Base-by-base conservation (phyloP, 2,113 vertebrate species). In the Circaetus gallicus region DNA sequence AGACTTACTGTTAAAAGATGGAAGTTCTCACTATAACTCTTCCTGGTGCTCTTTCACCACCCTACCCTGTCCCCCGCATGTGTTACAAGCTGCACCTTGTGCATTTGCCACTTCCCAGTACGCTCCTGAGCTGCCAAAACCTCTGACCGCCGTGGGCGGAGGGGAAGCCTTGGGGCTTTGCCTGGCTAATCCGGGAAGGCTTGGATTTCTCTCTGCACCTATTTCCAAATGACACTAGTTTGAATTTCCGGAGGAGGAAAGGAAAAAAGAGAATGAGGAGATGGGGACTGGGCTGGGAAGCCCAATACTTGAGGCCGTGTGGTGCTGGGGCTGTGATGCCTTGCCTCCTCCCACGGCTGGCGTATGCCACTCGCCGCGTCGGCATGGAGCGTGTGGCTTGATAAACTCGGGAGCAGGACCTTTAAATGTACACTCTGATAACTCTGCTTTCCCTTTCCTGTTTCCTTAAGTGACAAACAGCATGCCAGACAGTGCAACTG, bases 311-410 rank as follows among this genome's bases (percentile, higher is more conserved):
- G 43, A 42, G 76, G 17, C 38, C 36, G 40, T 9, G 58, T 0
- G 10, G 18, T 28, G 78, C 38, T 26, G 36, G 50, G 38, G 77
- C 55, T 36, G 32, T 4, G 62, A 11, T 1, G 3, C 6, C 8
- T 19, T 26, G 22, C 40, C 20, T 86, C 2, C 43, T 58, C 34
- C 61, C 2, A 1, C 0, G 14, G 29, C 53, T 72, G 82, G 25
- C 25, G 43, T 0, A 0, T 49, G 59, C 26, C 18, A 1, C 52
- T 32, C 3, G 0, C 3, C 0, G 1, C 6, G 13, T 4, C 3
- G 6, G 38, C 38, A 3, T 4, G 47, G 61, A 59, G 17, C 1
- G 0, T 7, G 36, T 56, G 34, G 1, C 56, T 71, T 26, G 28
- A 31, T 22, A 11, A 77, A 7, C 56, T 76, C 7, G 10, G 73